Percentiles rank a stretch among this genome's conserved stretches.
Evolutionary conservation across 2,888 invertebrate species (phyloP).

Genomic region (Aplocera efformata): DNA sequence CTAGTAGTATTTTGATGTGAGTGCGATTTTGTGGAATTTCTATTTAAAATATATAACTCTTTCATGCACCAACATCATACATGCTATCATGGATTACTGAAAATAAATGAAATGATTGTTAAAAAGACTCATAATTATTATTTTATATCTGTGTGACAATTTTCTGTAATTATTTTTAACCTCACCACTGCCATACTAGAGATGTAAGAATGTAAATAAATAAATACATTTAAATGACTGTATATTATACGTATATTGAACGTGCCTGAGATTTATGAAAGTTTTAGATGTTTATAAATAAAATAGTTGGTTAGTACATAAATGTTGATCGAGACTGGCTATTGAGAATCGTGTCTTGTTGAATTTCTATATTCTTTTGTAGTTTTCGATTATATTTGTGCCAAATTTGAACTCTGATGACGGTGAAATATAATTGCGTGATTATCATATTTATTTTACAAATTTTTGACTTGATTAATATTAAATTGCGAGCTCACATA

Average conservation of each 20-base stretch:
- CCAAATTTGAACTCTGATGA: constrained; percentile 16
- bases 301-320: constrained; percentile 42
- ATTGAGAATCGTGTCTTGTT: constrained; percentile 28
- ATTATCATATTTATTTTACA: too few relatives aligned
- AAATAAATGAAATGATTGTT: too few relatives aligned
- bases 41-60: too few relatives aligned
- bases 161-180: constrained; percentile 47
- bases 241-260: constrained; percentile 69
- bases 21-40: too few relatives aligned
- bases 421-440: too few relatives aligned
- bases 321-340: constrained; percentile 56
- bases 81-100: too few relatives aligned
- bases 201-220: constrained; percentile 60
- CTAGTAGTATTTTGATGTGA: constrained; percentile 7
- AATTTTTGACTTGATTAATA: too few relatives aligned
- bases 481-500: too few relatives aligned
- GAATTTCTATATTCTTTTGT: constrained; percentile 2
- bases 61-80: too few relatives aligned
- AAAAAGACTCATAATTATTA: too few relatives aligned
- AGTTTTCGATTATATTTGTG: constrained; percentile 19
- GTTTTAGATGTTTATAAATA: constrained; percentile 58
- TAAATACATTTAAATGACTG: constrained; percentile 42
- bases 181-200: constrained; percentile 79
- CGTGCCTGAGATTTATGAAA: constrained; percentile 76
- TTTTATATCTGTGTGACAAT: constrained; percentile 12